These are phyloP conservation scores for Drosophila bocqueti DNA, from an alignment of 1,140 invertebrate genomes.

Conservation along the genomic window DNA sequence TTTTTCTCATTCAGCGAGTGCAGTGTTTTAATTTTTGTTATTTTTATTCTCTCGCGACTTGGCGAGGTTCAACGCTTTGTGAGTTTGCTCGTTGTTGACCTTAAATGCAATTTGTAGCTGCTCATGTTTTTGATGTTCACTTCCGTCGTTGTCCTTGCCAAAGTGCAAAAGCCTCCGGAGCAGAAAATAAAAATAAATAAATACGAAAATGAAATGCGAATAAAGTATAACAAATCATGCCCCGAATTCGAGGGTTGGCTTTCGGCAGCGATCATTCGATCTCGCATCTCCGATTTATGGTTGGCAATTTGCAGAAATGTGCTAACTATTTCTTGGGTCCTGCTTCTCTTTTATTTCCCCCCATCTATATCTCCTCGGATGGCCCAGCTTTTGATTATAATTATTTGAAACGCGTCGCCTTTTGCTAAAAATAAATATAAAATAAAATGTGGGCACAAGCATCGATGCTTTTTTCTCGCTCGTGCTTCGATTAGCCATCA, in stretches of 20 bases:
- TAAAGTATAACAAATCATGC: conserved; percentile 26
- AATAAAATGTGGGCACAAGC: conserved; percentile 55
- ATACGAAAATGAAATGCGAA: conserved; percentile 8
- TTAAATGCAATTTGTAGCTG: conserved; percentile 58
- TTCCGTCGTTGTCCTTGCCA: conserved; percentile 73
- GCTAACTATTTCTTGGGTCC: conserved; percentile 61
- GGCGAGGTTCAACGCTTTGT: conserved; percentile 67
- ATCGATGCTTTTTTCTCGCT: conserved; percentile 41
- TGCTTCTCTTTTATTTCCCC: not conserved
- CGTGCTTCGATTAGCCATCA: conserved; percentile 58
- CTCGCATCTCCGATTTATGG: conserved; percentile 45
- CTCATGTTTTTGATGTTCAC: conserved; percentile 41
- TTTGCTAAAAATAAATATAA: conserved; percentile 70
- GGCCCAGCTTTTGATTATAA: conserved; percentile 33
- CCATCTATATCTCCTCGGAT: conserved; percentile 12
- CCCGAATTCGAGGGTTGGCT: conserved; percentile 24
- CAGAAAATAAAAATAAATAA: conserved; percentile 12
- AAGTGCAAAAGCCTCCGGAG: conserved; percentile 66
- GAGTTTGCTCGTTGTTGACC: conserved; percentile 76
- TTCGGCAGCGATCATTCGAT: conserved; percentile 33
- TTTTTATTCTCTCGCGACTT: conserved; percentile 40
- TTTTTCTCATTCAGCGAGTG: conserved; percentile 23
- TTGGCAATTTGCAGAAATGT: conserved; percentile 70
- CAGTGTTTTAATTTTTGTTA: conserved; percentile 17
- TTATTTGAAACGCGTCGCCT: conserved; percentile 61